Evolutionary conservation across 2,888 invertebrate species (phyloP).

Genomic region (Phengaris arion): DNA sequence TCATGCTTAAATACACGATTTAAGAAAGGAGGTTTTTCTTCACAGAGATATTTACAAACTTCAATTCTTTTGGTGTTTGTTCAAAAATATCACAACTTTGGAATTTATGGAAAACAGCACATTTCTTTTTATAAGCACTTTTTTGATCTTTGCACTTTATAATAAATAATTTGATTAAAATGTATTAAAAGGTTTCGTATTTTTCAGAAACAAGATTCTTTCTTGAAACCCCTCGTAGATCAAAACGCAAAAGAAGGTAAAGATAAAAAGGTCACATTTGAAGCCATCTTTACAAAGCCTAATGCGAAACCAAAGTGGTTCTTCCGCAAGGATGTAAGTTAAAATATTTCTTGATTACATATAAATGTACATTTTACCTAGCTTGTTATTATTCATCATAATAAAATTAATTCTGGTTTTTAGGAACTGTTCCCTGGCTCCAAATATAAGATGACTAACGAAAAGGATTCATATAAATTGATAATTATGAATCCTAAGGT

Average conservation of each 20-base stretch:
- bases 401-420: slow-evolving; percentile 35
- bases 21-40: slow-evolving; percentile 59
- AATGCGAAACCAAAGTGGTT: slow-evolving; percentile 96
- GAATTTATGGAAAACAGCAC: slow-evolving; percentile 50
- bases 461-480: slow-evolving; percentile 93
- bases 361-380: neutral
- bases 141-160: slow-evolving; percentile 41
- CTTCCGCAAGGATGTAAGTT: slow-evolving; percentile 94
- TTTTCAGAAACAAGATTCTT: slow-evolving; percentile 93
- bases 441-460: slow-evolving; percentile 97
- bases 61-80: slow-evolving; percentile 6
- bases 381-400: neutral
- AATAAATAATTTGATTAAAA: neutral
- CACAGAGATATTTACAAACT: neutral
- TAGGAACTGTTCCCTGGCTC: slow-evolving; percentile 97
- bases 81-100: slow-evolving; percentile 17
- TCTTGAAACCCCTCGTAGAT: slow-evolving; percentile 96
- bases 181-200: slow-evolving; percentile 34
- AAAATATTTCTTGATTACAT: neutral
- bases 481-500: slow-evolving; percentile 94
- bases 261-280: slow-evolving; percentile 96
- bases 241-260: slow-evolving; percentile 96
- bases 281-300: slow-evolving; percentile 97
- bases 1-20: slow-evolving; percentile 65
- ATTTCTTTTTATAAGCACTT: slow-evolving; percentile 69